Evolutionary conservation across 2,888 invertebrate genomes (phyloP), one percentile per base, ranked within the genome.

Genomic region (Acrobasis consociella): DNA sequence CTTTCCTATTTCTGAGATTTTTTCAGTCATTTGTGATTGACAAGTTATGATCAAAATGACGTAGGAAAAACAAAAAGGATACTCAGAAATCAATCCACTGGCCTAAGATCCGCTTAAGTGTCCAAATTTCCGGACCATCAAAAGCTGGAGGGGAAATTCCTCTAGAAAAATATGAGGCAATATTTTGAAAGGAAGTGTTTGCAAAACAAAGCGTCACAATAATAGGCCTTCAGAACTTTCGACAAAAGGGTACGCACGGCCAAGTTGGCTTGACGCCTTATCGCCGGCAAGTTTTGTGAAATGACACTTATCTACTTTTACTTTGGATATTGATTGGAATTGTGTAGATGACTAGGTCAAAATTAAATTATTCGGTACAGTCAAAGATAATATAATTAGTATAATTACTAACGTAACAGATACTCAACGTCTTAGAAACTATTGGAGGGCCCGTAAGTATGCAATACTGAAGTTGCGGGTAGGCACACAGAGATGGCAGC

Each of bases 291-390:
- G 74, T 87, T 87, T 77, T 72, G 69, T 73, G 73, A 73, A 80
- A 81, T 81, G 83, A 85, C 83, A 87, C 83, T 86, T 86, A 85
- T 85, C 83, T 82, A 75, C 81, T 81, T 81, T 78, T 75, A 70
- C 76, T 81, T 72, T 71, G 72, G 69, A 71, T 77, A 84, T 85
- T 84, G 82, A 87, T 86, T 80, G 77, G 76, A 76, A 80, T 75
- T 70, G 72, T 74, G 68, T 72, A 68, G 65, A 60, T 60, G 52
- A 10, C 9, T 10, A 22, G n/a, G n/a, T n/a, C n/a, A n/a, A n/a
- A n/a, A n/a, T n/a, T n/a, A n/a, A n/a, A n/a, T n/a, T n/a, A n/a
- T n/a, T n/a, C n/a, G n/a, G n/a, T n/a, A n/a, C n/a, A n/a, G n/a
- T n/a, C n/a, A n/a, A n/a, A n/a, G n/a, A n/a, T n/a, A n/a, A n/a